Evolutionary conservation across 2,797 vertebrate genomes (phyloP), one percentile per base, ranked within the genome.

Genomic region (Anguilla anguilla): DNA sequence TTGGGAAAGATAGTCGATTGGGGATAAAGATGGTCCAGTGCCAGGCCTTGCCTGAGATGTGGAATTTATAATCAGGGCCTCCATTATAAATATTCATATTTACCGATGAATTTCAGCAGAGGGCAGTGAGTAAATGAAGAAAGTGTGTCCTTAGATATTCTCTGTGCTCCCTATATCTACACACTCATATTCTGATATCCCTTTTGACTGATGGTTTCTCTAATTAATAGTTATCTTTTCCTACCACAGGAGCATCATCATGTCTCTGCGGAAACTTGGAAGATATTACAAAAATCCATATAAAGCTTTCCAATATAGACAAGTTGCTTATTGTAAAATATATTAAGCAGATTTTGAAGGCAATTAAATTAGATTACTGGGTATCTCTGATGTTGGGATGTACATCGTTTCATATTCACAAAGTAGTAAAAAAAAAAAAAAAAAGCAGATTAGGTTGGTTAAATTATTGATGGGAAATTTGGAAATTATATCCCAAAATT

Each of bases 401-500:
- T 59, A 59, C 83, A 46, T 64, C 4, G 64, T 86, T 86, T 51
- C 5, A 74, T 74, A 39, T 55, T 86, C 28, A 31, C 46, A 74
- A 57, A 53, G n/a, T 7, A 43, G 85, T 39, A 39, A 39, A 39
- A 39, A 39, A 39, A 39, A 49, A 25, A 72, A 77, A n/a, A 77
- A 77, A 77, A 49, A 39, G 49, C 64, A 53, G 25, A 86, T 86
- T 86, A 86, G 43, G 11, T 13, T 55, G 67, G 49, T 15, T 77
- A 17, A 72, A 39, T 72, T 53, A 77, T 77, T 72, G 31, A 86
- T 86, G 69, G 28, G 51, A 86, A 86, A 53, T 9, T 86, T 67
- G 51, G n/a, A 86, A 74, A 22, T 74, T 55, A 46, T 53, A 74
- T 53, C 17, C 85, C n/a, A 61, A 2, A 77, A 74, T 64, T 86